Base-by-base conservation (phyloP, 2,888 invertebrate genomes). In the Pelosia muscerda region DNA sequence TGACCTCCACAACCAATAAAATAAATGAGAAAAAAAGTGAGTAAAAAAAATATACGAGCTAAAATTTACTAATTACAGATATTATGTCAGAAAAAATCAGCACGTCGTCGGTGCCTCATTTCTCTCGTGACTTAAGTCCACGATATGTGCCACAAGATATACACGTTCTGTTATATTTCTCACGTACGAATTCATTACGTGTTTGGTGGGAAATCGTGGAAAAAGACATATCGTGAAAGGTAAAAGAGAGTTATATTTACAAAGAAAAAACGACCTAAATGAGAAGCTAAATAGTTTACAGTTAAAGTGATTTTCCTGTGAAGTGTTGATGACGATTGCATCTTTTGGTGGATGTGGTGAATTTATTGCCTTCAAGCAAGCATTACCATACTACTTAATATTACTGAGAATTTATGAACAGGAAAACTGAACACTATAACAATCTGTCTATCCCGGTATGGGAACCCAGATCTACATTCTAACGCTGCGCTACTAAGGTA, bases 101-200 rank as follows among this genome's bases (percentile, higher is more conserved):
- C n/a, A n/a, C n/a, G n/a, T n/a, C n/a, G n/a, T n/a, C n/a, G n/a
- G n/a, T n/a, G n/a, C n/a, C n/a, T n/a, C n/a, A n/a, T n/a, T n/a
- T n/a, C n/a, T n/a, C n/a, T n/a, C n/a, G n/a, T n/a, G n/a, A n/a
- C n/a, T n/a, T n/a, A n/a, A n/a, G n/a, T n/a, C n/a, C n/a, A n/a
- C n/a, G n/a, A n/a, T n/a, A n/a, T n/a, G n/a, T 63, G 66, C 62
- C 74, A 82, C 84, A 77, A 84, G 82, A 83, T 83, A 84, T 84
- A 72, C 42, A 67, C 55, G 53, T 60, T 63, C 38, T 53, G 49
- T 66, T 60, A 64, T 23, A 66, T 31, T 70, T 75, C 67, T 73
- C 75, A 77, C 77, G 75, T 59, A 59, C 54, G 34, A 4, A 38
- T 3, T 38, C 9, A 15, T 10, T 22, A 15, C 26, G 28, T 62